A percentile compares a stretch with the other conserved stretches of the same genome.
Evolutionary conservation across 2,888 invertebrate species (phyloP).

Genomic region (Tinea trinotella): DNA sequence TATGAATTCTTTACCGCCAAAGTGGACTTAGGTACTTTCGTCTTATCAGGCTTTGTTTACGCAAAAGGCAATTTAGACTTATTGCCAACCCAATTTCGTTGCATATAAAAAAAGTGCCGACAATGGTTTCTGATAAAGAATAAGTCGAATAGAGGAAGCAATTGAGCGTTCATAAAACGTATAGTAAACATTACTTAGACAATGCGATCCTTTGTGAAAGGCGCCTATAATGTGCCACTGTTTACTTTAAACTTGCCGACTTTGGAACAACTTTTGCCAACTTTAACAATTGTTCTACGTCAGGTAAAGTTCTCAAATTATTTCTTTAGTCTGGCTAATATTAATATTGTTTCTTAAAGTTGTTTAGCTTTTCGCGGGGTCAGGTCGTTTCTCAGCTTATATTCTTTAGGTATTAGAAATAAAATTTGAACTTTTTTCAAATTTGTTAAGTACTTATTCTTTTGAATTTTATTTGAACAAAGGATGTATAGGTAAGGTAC

Average conservation of each 20-base stretch:
- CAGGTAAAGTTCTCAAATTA: background rate
- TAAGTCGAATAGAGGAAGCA: background rate
- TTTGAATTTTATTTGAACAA: no score
- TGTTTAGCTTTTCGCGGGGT: background rate
- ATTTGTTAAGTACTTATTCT: no score
- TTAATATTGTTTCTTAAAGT: background rate
- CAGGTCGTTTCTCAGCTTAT: background rate
- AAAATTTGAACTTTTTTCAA: no score
- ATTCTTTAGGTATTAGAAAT: no score
- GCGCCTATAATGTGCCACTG: slow-evolving; percentile 51
- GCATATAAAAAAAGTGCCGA: slow-evolving; percentile 14
- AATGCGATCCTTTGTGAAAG: slow-evolving; percentile 25
- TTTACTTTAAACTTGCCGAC: slow-evolving; percentile 42
- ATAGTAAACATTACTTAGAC: background rate
- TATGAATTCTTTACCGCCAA: background rate
- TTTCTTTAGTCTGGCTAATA: background rate
- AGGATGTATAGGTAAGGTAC: no score
- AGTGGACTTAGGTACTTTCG: background rate
- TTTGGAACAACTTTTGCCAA: background rate
- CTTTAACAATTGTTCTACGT: background rate
- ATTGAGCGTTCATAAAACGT: slow-evolving; percentile 10
- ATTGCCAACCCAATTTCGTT: background rate
- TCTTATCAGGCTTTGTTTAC: background rate
- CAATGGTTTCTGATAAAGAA: slow-evolving; percentile 7
- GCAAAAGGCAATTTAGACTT: background rate